A percentile compares a stretch with the other conserved stretches of the same genome.
Evolutionary conservation across 2,797 vertebrate genomes (phyloP).

Genomic region (Brachyalestes nurse): DNA sequence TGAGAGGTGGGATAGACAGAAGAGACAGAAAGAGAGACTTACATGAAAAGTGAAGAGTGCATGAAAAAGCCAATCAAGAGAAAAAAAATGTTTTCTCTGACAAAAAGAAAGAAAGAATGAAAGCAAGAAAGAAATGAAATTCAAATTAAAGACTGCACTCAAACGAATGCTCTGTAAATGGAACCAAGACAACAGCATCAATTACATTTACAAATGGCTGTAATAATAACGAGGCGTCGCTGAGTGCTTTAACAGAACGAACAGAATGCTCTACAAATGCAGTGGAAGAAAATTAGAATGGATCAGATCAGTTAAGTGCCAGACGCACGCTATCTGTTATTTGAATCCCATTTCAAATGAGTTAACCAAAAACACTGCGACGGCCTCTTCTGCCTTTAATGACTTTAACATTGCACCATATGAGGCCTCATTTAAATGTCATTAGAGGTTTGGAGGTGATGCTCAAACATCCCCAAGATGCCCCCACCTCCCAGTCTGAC

Average conservation of each 20-base stretch:
- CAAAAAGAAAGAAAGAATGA: not conserved
- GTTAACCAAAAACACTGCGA: conserved; percentile 3
- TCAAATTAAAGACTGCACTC: not conserved
- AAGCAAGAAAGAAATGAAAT: not conserved
- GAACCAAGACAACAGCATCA: conserved; percentile 1
- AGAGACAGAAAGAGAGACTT: too few relatives aligned
- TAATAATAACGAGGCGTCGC: conserved; percentile 22
- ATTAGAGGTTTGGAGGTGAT: conserved; percentile 21
- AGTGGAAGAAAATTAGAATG: not conserved
- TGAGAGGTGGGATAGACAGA: too few relatives aligned
- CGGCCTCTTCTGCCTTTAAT: conserved; percentile 29
- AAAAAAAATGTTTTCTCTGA: too few relatives aligned
- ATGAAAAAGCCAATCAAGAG: too few relatives aligned
- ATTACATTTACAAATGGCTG: conserved; percentile 21
- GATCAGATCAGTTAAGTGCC: conserved; percentile 8
- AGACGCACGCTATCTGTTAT: not conserved
- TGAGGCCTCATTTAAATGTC: conserved; percentile 46
- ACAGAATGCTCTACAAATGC: conserved; percentile 23
- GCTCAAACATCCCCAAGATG: conserved; percentile 15
- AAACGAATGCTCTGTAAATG: not conserved
- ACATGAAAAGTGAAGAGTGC: too few relatives aligned
- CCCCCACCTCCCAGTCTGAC: conserved; percentile 20
- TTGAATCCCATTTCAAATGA: conserved; percentile 20
- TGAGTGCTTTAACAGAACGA: conserved; percentile 29
- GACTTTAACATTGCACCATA: conserved; percentile 42